Evolutionary conservation across 2,797 vertebrate genomes (phyloP).

Genomic region (Arremon aurantiirostris): DNA sequence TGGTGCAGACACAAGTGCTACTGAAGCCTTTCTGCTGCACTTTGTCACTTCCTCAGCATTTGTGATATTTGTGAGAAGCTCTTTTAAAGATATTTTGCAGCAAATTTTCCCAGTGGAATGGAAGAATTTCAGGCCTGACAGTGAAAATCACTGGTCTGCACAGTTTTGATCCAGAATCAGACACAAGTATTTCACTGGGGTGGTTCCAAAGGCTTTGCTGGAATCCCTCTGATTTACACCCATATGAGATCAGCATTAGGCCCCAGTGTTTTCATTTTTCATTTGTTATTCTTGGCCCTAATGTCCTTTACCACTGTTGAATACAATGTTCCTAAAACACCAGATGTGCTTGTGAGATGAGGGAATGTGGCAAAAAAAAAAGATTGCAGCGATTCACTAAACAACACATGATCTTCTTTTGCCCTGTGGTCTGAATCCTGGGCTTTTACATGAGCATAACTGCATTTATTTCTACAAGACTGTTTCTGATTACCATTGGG

Average conservation of each 20-base stretch:
- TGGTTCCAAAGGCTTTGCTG: conserved; percentile 39
- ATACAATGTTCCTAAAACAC: conserved; percentile 65
- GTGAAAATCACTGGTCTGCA: neutral
- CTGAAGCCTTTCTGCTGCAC: neutral
- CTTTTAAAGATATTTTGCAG: neutral
- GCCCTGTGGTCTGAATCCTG: neutral
- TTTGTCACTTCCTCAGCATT: neutral
- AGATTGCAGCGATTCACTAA: neutral
- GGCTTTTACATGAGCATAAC: neutral
- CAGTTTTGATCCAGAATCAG: conserved; percentile 3
- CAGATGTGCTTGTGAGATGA: conserved; percentile 48
- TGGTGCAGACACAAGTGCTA: neutral
- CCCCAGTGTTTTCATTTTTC: conserved; percentile 52
- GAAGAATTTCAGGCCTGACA: conserved; percentile 11
- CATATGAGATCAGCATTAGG: conserved; percentile 61
- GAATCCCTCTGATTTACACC: conserved; percentile 60
- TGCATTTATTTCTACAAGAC: neutral
- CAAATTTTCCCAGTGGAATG: neutral
- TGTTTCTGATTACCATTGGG: neutral
- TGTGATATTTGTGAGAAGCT: neutral
- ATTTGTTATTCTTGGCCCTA: conserved; percentile 51
- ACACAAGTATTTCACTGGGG: conserved; percentile 22
- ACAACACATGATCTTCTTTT: neutral
- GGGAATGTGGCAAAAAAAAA: neutral
- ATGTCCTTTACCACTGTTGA: conserved; percentile 40